phyloP scores from a whole-genome alignment of 2,113 vertebrate genomes.

The Gadus chalcogrammus region DNA sequence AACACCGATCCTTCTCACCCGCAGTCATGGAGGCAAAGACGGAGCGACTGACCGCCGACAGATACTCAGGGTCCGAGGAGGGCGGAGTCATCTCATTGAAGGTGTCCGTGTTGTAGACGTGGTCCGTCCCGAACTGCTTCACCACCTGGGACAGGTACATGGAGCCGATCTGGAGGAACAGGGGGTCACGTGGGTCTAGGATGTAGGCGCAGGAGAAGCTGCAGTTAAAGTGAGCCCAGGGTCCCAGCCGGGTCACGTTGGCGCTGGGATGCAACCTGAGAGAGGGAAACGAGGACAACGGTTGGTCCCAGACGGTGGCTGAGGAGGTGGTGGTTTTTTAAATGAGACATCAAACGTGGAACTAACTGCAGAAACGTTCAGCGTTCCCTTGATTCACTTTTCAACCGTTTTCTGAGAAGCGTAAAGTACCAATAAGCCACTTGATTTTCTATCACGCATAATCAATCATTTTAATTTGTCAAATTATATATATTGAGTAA shows the following conservation, averaged over 20 bases:
- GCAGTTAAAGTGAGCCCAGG: constrained; percentile 93
- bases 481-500: no score
- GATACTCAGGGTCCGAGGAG: constrained; percentile 82
- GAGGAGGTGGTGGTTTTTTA: neutral
- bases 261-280: constrained; percentile 82
- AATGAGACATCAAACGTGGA: neutral
- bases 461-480: no score
- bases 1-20: constrained; percentile 65
- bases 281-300: constrained; percentile 9
- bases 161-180: constrained; percentile 85
- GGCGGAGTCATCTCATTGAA: constrained; percentile 94
- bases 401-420: neutral
- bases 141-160: constrained; percentile 84
- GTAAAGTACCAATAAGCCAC: neutral
- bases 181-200: constrained; percentile 83
- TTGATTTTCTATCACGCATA: no score
- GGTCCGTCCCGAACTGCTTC: constrained; percentile 86
- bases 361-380: neutral
- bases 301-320: neutral
- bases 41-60: constrained; percentile 77
- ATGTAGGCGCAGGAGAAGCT: constrained; percentile 86
- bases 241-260: constrained; percentile 80
- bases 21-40: constrained; percentile 84
- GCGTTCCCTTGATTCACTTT: no score
- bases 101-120: constrained; percentile 91